Evolutionary conservation across 1,140 invertebrate genomes (phyloP).

Genomic region (Pseudomyrmex concolor): DNA sequence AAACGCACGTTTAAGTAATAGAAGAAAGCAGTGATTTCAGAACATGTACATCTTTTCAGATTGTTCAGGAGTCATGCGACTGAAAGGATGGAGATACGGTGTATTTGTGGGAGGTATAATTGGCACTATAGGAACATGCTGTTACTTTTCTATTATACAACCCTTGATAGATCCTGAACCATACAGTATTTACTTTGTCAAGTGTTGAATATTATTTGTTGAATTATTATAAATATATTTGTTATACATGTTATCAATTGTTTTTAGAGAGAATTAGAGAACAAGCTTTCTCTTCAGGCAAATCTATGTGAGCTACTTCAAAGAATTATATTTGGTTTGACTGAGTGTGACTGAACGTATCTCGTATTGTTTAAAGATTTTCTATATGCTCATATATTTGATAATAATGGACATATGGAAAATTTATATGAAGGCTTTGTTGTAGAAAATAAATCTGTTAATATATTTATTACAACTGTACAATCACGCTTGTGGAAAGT

Average conservation of each 20-base stretch:
- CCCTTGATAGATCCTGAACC: slow-evolving; percentile 88
- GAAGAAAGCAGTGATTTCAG: background rate
- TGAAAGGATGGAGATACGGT: slow-evolving; percentile 87
- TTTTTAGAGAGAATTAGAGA: slow-evolving; percentile 75
- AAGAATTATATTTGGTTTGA: background rate
- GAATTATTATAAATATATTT: background rate
- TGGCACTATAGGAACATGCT: slow-evolving; percentile 85
- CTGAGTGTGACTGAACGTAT: background rate
- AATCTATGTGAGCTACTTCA: slow-evolving; percentile 1
- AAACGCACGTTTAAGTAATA: background rate
- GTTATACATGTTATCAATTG: slow-evolving; percentile 64
- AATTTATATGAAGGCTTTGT: background rate
- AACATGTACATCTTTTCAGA: background rate
- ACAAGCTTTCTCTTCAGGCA: background rate
- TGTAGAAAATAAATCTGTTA: slow-evolving; percentile 69
- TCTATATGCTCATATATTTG: background rate
- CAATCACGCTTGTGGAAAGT: slow-evolving; percentile 40
- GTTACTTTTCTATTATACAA: slow-evolving; percentile 88
- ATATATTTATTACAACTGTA: slow-evolving; percentile 54
- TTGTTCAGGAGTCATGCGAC: slow-evolving; percentile 44
- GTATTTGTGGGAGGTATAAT: slow-evolving; percentile 87
- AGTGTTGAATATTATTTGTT: background rate
- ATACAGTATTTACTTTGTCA: slow-evolving; percentile 85
- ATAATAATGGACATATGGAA: slow-evolving; percentile 11
- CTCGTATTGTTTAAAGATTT: background rate